These are phyloP conservation scores for Lochmaea capreae DNA, from an alignment of 2,888 invertebrate genomes.

Conservation along the genomic window DNA sequence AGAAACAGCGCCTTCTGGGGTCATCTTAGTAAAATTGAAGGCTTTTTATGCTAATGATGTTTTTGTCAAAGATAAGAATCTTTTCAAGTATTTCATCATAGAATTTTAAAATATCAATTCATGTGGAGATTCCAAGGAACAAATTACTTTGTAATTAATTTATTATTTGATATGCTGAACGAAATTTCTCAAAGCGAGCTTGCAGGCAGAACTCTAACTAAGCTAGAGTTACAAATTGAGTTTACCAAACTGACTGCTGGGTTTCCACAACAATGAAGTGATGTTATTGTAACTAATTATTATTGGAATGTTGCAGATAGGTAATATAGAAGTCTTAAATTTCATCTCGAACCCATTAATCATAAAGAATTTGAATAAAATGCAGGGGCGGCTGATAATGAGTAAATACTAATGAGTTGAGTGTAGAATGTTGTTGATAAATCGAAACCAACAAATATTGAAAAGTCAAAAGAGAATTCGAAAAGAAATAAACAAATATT, in stretches of 20 bases:
- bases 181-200: conserved; percentile 21
- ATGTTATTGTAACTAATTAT: not conserved
- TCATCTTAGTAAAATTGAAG: no score
- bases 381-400: not conserved
- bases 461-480: no score
- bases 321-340: not conserved
- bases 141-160: not conserved
- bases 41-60: not conserved
- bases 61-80: not conserved
- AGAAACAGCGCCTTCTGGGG: no score
- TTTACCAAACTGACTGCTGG: conserved; percentile 27
- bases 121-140: not conserved
- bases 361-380: not conserved
- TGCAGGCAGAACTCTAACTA: conserved; percentile 29
- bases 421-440: not conserved
- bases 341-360: not conserved
- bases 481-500: no score
- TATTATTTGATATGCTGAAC: conserved; percentile 25
- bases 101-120: not conserved
- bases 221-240: conserved; percentile 36
- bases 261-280: conserved; percentile 3
- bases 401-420: not conserved
- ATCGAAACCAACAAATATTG: no score
- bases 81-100: not conserved
- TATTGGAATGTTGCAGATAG: not conserved